Base-by-base conservation (phyloP, 2,888 invertebrate species). In the Philhelius pedissequus region DNA sequence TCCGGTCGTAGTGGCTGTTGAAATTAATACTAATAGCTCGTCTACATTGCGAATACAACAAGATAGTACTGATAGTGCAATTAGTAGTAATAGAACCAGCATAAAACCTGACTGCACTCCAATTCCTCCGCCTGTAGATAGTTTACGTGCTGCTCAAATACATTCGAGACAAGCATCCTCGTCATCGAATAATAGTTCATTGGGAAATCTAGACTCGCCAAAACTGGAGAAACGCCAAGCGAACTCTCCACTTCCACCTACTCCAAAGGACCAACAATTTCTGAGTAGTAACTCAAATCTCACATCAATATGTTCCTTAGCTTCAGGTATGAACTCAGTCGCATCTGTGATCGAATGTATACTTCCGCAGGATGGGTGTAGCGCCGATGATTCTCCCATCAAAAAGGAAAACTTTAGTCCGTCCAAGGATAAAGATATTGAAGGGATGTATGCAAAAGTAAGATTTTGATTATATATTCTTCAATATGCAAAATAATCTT, bases 401-500 rank as follows among this genome's bases (percentile, higher is more conserved):
- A 62, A 92, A 91, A 87, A 91, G 90, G 89, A 92, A 92, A 89
- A 91, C 89, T 88, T 92, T 54, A 94, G 94, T 88, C 94, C 94
- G 0, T 93, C 94, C 22, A 94, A 94, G 86, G 96, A 95, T 87
- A 64, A 94, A 52, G 83, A 83, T 52, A 92, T 97, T n/a, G 97
- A 97, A 88, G 97, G 96, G 88, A 96, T 97, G 95, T 97, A 97
- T 90, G 97, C 97, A 2, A 97, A 97, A 92, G 97, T 97, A 20
- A 40, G 30, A n/a, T n/a, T n/a, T n/a, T n/a, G n/a, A n/a, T n/a
- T n/a, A n/a, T n/a, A n/a, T n/a, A n/a, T n/a, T n/a, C n/a, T n/a
- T 22, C 0, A 8, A 15, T 5, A 5, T n/a, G 1, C 6, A 43
- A 2, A 43, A 25, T 62, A 22, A 22, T 13, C 3, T 22, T 22